Evolutionary conservation across 2,113 vertebrate species (phyloP).

Genomic region (Cephalopholis sonnerati): DNA sequence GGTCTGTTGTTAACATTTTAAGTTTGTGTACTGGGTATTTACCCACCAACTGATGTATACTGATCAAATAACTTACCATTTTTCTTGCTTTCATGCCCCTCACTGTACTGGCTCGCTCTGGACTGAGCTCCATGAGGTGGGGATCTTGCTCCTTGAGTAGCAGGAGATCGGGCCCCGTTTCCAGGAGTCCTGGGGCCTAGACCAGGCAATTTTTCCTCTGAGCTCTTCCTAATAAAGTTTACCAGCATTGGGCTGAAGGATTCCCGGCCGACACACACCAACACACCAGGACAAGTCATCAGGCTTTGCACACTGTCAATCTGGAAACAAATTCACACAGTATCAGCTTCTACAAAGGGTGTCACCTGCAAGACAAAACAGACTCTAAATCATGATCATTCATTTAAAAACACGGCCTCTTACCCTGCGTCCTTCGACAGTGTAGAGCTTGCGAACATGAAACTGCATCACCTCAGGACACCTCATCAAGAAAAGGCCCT

Average conservation of each 20-base stretch:
- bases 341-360: not conserved
- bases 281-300: conserved; percentile 84
- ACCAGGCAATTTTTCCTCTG: conserved; percentile 83
- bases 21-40: not conserved
- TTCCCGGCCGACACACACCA: conserved; percentile 91
- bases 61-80: conserved; percentile 60
- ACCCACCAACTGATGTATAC: not conserved
- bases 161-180: conserved; percentile 72
- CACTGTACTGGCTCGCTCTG: conserved; percentile 77
- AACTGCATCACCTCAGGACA: conserved; percentile 92
- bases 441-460: conserved; percentile 91
- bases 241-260: conserved; percentile 84
- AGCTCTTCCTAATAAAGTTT: conserved; percentile 84
- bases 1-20: not conserved
- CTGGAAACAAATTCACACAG: conserved; percentile 73
- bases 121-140: conserved; percentile 74
- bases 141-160: conserved; percentile 65
- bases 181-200: conserved; percentile 71
- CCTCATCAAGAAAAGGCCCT: conserved; percentile 89
- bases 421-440: conserved; percentile 90
- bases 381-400: not conserved
- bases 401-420: conserved; percentile 39
- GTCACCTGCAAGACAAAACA: not conserved
- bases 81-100: conserved; percentile 85
- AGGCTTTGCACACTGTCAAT: conserved; percentile 90